Evolutionary conservation across 2,797 vertebrate genomes (phyloP), one percentile per base, ranked within the genome.

Genomic region (Ficedula albicollis): DNA sequence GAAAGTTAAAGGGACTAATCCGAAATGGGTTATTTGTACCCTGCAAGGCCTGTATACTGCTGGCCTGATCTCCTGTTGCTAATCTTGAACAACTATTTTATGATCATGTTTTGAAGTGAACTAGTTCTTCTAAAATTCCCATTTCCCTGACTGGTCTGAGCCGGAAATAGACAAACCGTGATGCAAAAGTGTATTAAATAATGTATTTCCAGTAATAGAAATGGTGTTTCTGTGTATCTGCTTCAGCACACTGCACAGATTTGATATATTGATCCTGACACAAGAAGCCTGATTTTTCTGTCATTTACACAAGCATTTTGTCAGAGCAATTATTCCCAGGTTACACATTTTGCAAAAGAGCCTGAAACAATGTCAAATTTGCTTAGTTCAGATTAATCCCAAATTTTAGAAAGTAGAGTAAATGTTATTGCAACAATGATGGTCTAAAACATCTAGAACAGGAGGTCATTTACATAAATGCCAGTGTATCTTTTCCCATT

Each of bases 41-140:
- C 75, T 87, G 62, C 48, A 80, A 85, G 29, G 32, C 32, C 55
- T 81, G 9, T 58, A 4, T 7, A 6, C 32, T 86, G 66, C 66
- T 91, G 66, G 84, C 76, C 59, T 89, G 69, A 75, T 55, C 70
- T 89, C 90, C 79, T 5, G 0, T 49, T 79, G 62, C 70, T 96
- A 93, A 96, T 94, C 87, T 94, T 92, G 81, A 91, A 64, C 69
- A 91, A 92, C 81, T 92, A 76, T 87, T 94, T 93, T 84, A 91
- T 77, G 21, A 96, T 34, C 32, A 15, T 67, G 30, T 93, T 91
- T 91, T 81, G 55, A 90, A 96, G 52, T 54, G 39, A 91, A 81
- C 80, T 49, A 76, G 36, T 70, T 91, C 62, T 85, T 52, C 85
- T 90, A 63, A 91, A 96, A 94, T 81, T 86, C 76, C 67, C 52